phyloP scores from a whole-genome alignment of 2,888 invertebrate species.

The Synanthedon vespiformis region DNA sequence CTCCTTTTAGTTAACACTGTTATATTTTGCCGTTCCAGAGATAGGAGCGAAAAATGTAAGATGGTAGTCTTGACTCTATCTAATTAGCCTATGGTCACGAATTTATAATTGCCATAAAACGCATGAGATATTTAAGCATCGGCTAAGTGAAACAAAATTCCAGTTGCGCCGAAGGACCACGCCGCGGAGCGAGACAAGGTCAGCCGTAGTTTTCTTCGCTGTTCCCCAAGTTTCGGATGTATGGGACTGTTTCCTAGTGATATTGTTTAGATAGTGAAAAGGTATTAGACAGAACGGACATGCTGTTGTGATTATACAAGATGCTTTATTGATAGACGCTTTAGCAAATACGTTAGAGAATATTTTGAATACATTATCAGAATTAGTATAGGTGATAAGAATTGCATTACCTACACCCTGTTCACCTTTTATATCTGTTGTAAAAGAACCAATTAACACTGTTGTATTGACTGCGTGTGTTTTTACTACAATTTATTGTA shows the following conservation, averaged over 20 bases:
- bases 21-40: too few relatives aligned
- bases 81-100: not conserved
- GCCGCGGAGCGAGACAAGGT: constrained; percentile 53
- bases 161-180: constrained; percentile 38
- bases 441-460: constrained; percentile 43
- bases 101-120: not conserved
- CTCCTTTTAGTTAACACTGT: too few relatives aligned
- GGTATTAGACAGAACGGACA: constrained; percentile 48
- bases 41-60: too few relatives aligned
- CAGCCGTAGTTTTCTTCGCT: constrained; percentile 64
- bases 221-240: constrained; percentile 68
- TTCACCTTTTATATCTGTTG: constrained; percentile 41
- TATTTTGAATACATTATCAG: constrained; percentile 59
- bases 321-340: constrained; percentile 67
- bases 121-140: not conserved
- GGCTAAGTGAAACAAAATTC: constrained; percentile 42
- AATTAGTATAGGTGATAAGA: constrained; percentile 34
- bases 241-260: constrained; percentile 62
- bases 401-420: constrained; percentile 24
- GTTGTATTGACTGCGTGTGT: constrained; percentile 34
- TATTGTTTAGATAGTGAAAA: constrained; percentile 62
- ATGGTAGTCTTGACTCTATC: too few relatives aligned
- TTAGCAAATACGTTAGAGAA: constrained; percentile 58
- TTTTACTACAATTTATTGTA: constrained; percentile 34
- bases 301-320: constrained; percentile 65